Evolutionary conservation across 1,140 invertebrate genomes (phyloP).

Genomic region (Bathynomus jamesi): DNA sequence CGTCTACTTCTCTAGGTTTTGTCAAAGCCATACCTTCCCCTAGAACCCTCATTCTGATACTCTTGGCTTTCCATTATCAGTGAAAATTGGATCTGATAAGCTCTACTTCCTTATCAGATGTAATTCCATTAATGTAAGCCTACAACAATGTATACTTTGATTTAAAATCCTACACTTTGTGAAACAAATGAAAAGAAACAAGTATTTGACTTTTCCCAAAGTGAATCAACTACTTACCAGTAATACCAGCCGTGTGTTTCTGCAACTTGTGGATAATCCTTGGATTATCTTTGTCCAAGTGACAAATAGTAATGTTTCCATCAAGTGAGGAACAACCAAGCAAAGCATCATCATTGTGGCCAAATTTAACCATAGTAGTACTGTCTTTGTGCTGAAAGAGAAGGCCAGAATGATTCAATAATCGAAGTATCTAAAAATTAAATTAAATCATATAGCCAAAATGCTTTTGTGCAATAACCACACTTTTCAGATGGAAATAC

Average conservation of each 20-base stretch:
- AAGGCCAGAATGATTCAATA: conserved; percentile 16
- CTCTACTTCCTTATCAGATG: neutral
- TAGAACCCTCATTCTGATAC: no score
- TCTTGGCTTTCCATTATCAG: neutral
- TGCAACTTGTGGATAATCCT: conserved; percentile 62
- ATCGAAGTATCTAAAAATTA: no score
- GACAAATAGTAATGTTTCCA: conserved; percentile 70
- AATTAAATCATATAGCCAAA: no score
- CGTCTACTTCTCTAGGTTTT: no score
- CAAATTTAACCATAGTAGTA: conserved; percentile 77
- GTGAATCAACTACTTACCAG: conserved; percentile 48
- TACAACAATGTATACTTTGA: neutral
- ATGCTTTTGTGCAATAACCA: no score
- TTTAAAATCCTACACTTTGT: conserved; percentile 10
- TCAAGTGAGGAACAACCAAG: conserved; percentile 74
- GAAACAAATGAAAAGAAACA: no score
- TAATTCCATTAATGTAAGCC: neutral
- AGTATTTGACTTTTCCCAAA: no score
- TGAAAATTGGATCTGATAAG: neutral
- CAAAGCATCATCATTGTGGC: conserved; percentile 72
- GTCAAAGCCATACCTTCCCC: no score
- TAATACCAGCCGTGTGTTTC: conserved; percentile 66
- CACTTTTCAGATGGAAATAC: no score
- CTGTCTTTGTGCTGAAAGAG: conserved; percentile 58
- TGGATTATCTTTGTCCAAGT: conserved; percentile 59